These are phyloP conservation scores for Erpornis zantholeuca DNA, from an alignment of 2,113 vertebrate species.

Conservation along the genomic window DNA sequence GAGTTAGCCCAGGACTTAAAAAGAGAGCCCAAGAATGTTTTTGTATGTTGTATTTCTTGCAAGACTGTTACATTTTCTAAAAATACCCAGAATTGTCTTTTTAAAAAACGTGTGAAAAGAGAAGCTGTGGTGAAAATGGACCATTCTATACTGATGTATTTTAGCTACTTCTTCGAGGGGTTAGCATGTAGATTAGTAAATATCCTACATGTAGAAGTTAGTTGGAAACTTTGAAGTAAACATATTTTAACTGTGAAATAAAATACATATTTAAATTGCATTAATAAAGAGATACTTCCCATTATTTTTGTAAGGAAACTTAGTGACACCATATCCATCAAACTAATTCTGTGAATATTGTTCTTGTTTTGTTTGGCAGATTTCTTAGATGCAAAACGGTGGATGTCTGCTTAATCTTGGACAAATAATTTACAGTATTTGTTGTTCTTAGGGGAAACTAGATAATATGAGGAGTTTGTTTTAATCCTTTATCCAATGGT, in stretches of 20 bases:
- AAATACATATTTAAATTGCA: not conserved
- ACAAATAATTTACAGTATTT: not conserved
- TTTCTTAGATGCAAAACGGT: not conserved
- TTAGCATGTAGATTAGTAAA: not conserved
- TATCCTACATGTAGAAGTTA: not conserved
- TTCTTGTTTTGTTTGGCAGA: not conserved
- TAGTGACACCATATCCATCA: not conserved
- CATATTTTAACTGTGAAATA: not conserved
- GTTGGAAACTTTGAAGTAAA: not conserved
- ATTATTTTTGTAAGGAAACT: not conserved
- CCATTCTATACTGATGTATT: not conserved
- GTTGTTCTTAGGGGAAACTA: not conserved
- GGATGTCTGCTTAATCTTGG: not conserved
- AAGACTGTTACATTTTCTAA: not conserved
- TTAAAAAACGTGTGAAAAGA: not conserved
- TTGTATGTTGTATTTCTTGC: not conserved
- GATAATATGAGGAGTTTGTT: rapidly evolving
- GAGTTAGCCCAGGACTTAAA: not conserved
- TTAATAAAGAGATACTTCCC: not conserved
- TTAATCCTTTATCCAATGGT: not conserved
- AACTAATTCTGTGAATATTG: not conserved
- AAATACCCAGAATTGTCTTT: not conserved
- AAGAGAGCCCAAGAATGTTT: not conserved
- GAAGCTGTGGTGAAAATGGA: not conserved
- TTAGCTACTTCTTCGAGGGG: not conserved